Percentiles rank a stretch among this genome's conserved stretches.
Evolutionary conservation across 2,888 invertebrate species (phyloP).

Genomic region (Cephus runcator): DNA sequence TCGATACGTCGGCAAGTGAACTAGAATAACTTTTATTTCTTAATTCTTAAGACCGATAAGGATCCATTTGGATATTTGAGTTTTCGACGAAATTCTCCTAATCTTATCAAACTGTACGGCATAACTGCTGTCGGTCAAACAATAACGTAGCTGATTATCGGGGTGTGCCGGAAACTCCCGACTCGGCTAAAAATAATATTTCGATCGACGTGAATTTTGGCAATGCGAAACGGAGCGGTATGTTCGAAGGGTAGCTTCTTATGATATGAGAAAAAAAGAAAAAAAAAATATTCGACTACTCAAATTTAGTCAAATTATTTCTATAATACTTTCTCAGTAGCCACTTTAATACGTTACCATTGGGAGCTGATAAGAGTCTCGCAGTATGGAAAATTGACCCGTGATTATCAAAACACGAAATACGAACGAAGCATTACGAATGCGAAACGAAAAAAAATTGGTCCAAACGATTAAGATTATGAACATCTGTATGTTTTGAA

Average conservation of each 20-base stretch:
- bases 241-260: not conserved
- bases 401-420: not conserved
- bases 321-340: not conserved
- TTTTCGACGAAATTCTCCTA: not conserved
- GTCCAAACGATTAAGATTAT: not conserved
- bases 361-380: not conserved
- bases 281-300: too few species aligned
- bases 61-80: not conserved
- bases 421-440: not conserved
- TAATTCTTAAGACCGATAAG: not conserved
- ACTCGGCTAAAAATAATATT: not conserved
- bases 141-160: not conserved
- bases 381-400: not conserved
- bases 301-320: not conserved
- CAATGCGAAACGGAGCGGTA: not conserved
- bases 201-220: not conserved
- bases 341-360: not conserved
- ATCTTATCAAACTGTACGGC: not conserved
- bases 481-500: not conserved
- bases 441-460: not conserved
- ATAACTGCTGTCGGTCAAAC: not conserved
- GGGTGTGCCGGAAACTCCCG: not conserved
- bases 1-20: not conserved
- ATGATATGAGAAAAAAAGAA: not conserved
- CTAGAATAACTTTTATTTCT: not conserved